phyloP scores from a whole-genome alignment of 2,888 invertebrate species.

The Campaea margaritaria region DNA sequence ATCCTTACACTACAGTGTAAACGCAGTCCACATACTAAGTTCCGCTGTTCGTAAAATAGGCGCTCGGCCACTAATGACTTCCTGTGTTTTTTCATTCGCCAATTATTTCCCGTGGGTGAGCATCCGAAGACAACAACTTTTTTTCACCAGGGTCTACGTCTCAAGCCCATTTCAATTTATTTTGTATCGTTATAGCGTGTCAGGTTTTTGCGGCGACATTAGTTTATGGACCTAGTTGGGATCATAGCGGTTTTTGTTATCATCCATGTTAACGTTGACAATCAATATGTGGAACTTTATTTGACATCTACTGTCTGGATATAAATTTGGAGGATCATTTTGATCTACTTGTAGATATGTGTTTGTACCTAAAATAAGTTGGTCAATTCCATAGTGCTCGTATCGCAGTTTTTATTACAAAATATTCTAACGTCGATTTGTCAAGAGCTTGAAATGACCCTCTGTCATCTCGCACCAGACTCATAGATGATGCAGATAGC shows the following conservation, averaged over 20 bases:
- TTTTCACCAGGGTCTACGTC: constrained; percentile 49
- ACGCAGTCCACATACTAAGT: constrained; percentile 44
- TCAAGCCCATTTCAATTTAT: constrained; percentile 57
- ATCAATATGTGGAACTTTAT: constrained; percentile 4
- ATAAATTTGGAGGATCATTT: neutral
- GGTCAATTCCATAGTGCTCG: too few relatives aligned
- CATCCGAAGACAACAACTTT: constrained; percentile 66
- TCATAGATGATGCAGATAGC: constrained; percentile 19
- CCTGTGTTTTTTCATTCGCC: constrained; percentile 80
- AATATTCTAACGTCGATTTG: neutral
- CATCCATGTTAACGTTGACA: neutral
- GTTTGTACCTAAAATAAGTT: too few relatives aligned
- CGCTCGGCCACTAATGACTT: constrained; percentile 82
- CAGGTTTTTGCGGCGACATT: constrained; percentile 20
- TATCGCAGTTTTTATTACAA: too few relatives aligned
- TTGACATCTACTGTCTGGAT: constrained; percentile 4
- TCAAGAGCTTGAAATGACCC: constrained; percentile 3
- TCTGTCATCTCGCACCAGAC: constrained; percentile 7
- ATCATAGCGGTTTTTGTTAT: constrained; percentile 5
- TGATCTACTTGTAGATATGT: too few relatives aligned
- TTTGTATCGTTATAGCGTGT: constrained; percentile 36
- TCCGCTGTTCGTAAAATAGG: constrained; percentile 73
- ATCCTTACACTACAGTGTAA: constrained; percentile 62
- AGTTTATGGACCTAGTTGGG: constrained; percentile 1
- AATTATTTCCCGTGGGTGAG: constrained; percentile 71